Conservation (phyloP, 2,888 invertebrate species). For the Smittia sp. region DNA sequence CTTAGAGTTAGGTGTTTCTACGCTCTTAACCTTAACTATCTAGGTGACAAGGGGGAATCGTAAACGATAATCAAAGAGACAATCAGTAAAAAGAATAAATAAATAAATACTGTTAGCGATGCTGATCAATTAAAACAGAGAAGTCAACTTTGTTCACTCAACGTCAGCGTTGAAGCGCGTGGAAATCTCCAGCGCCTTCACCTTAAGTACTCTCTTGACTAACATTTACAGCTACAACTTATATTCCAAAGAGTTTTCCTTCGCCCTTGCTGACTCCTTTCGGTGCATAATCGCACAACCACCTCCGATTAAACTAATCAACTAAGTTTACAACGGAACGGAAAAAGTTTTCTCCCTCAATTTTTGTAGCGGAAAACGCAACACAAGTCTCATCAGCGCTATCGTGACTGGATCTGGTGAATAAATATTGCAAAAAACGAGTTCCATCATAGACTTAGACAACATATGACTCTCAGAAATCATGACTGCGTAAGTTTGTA, state of each 20-base stretch:
- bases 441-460: not conserved
- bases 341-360: not conserved
- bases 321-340: too few relatives aligned
- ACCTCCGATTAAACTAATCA: too few relatives aligned
- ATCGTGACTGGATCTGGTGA: not conserved
- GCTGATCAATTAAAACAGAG: not conserved
- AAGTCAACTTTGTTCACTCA: too few relatives aligned
- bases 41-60: slow-evolving; percentile 19
- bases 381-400: too few relatives aligned
- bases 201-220: slow-evolving; percentile 26
- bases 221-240: slow-evolving; percentile 40
- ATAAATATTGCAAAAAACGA: slow-evolving; percentile 6
- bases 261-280: too few relatives aligned
- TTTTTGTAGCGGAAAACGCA: not conserved
- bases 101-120: too few relatives aligned
- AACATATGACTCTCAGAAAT: not conserved
- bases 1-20: slow-evolving; percentile 24
- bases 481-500: not conserved
- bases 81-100: not conserved
- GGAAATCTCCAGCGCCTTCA: too few relatives aligned
- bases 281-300: too few relatives aligned
- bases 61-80: slow-evolving; percentile 13
- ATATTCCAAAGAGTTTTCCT: not conserved
- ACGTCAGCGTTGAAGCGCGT: too few relatives aligned
- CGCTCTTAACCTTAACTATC: slow-evolving; percentile 25